These are phyloP conservation scores for Hemaris fuciformis DNA, from an alignment of 2,888 invertebrate genomes.

Conservation along the genomic window DNA sequence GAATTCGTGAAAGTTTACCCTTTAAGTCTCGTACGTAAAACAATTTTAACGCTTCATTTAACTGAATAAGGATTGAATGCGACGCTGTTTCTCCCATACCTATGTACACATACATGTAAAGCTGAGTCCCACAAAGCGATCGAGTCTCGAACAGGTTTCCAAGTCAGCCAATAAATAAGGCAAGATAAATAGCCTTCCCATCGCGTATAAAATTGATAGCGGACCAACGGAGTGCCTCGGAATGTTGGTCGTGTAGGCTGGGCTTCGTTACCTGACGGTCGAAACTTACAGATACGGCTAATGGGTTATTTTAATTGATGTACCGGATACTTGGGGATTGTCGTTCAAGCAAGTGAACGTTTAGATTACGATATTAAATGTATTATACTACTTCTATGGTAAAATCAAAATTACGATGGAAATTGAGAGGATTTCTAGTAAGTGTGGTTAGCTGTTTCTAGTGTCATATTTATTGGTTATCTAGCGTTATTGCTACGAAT, in stretches of 20 bases:
- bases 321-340: constrained; percentile 19
- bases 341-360: constrained; percentile 3
- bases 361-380: constrained; percentile 2
- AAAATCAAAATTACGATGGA: not conserved
- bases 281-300: constrained; percentile 51
- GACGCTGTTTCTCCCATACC: constrained; percentile 42
- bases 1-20: constrained; percentile 74
- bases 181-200: constrained; percentile 78
- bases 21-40: constrained; percentile 43
- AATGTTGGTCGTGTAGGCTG: constrained; percentile 63
- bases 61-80: constrained; percentile 44
- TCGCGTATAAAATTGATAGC: constrained; percentile 78
- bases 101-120: constrained; percentile 50
- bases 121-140: constrained; percentile 55
- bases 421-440: not conserved
- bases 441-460: not conserved
- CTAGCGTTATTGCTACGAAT: not conserved
- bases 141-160: constrained; percentile 71
- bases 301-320: constrained; percentile 52
- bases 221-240: constrained; percentile 62
- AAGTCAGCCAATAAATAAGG: constrained; percentile 78
- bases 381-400: not conserved
- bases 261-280: constrained; percentile 49
- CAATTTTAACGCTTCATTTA: constrained; percentile 49
- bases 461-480: not conserved